Percentiles rank a stretch among this genome's conserved stretches.
These are phyloP conservation scores for Colletes gigas DNA, from an alignment of 1,140 invertebrate species.

Conservation along the genomic window DNA sequence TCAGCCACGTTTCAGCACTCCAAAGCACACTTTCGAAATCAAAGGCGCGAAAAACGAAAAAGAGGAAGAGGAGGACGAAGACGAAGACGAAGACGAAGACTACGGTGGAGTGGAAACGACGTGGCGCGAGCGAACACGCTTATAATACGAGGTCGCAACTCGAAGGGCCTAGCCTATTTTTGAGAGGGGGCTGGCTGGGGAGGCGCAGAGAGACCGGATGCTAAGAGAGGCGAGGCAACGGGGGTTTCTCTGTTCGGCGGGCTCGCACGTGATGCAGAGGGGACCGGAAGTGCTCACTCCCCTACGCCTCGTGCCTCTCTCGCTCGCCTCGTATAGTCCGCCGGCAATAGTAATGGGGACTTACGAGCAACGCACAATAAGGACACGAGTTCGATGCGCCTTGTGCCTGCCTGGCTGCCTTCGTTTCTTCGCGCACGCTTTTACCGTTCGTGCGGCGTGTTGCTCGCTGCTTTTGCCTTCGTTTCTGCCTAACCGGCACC, in stretches of 20 bases:
- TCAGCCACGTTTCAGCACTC: no score
- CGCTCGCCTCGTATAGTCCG: slow-evolving; percentile 54
- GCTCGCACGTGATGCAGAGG: slow-evolving; percentile 80
- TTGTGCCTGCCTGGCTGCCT: slow-evolving; percentile 36
- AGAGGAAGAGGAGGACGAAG: no score
- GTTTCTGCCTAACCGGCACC: background rate
- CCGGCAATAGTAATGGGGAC: slow-evolving; percentile 66
- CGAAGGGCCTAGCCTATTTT: slow-evolving; percentile 75
- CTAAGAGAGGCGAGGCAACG: slow-evolving; percentile 67
- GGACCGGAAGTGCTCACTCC: slow-evolving; percentile 77
- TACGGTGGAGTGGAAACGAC: background rate
- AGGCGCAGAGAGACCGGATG: slow-evolving; percentile 62
- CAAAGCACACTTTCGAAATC: no score
- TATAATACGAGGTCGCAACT: slow-evolving; percentile 42
- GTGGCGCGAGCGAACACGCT: slow-evolving; percentile 3
- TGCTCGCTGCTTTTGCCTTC: slow-evolving; percentile 27
- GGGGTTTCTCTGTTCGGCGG: slow-evolving; percentile 71
- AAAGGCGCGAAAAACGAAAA: no score
- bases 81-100: background rate
- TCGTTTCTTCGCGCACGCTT: slow-evolving; percentile 55
- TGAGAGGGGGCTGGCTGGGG: slow-evolving; percentile 66
- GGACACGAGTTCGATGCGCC: slow-evolving; percentile 60
- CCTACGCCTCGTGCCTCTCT: slow-evolving; percentile 68
- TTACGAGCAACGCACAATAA: slow-evolving; percentile 65
- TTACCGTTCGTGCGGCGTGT: slow-evolving; percentile 47